These are phyloP conservation scores for Bradysia coprophila DNA, from an alignment of 1,140 invertebrate species.

Conservation along the genomic window DNA sequence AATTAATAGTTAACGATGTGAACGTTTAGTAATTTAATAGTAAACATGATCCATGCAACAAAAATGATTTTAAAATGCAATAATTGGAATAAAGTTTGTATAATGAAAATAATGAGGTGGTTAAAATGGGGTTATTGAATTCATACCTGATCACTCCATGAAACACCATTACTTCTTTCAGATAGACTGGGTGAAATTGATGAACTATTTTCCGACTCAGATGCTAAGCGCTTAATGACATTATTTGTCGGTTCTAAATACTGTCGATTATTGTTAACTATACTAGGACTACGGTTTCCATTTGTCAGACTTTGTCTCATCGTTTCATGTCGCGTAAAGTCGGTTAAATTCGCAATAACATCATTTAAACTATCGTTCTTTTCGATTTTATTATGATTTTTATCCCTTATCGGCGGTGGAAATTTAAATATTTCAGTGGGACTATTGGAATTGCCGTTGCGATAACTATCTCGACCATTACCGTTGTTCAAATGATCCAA, in stretches of 20 bases:
- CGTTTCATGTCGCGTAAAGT: conserved; percentile 11
- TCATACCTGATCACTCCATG: conserved; percentile 4
- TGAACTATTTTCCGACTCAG: conserved; percentile 4
- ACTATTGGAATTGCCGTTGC: background rate
- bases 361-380: conserved; percentile 13
- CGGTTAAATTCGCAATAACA: conserved; percentile 20
- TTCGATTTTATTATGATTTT: too few relatives aligned
- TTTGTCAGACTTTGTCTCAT: conserved; percentile 5
- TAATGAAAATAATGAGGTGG: background rate
- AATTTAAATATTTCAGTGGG: too few relatives aligned
- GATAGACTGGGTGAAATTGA: conserved; percentile 4
- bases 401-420: too few relatives aligned
- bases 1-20: background rate
- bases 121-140: background rate
- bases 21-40: background rate
- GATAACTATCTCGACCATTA: background rate
- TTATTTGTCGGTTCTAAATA: conserved; percentile 1
- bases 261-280: background rate
- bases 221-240: conserved; percentile 1
- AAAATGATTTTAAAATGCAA: background rate
- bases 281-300: background rate
- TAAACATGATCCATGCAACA: background rate
- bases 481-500: background rate
- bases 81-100: background rate
- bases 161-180: conserved; percentile 3